A percentile compares a stretch with the other conserved stretches of the same genome.
Evolutionary conservation across 2,797 vertebrate genomes (phyloP).

Genomic region (Tragopan temminckii): DNA sequence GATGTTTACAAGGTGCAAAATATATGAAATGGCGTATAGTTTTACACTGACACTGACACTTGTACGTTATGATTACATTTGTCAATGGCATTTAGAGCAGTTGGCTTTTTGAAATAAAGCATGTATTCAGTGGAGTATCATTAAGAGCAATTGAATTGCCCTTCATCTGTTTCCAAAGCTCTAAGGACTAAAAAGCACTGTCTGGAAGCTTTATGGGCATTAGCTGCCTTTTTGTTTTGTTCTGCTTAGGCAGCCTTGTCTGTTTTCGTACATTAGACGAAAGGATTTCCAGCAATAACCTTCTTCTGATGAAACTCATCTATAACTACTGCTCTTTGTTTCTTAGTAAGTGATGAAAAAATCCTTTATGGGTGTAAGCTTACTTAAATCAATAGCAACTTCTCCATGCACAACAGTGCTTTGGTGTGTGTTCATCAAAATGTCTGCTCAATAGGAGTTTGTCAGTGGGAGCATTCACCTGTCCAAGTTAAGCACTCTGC

Average conservation of each 20-base stretch:
- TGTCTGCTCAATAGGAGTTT: neutral
- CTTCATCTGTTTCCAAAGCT: conserved; percentile 47
- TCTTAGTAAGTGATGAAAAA: conserved; percentile 8
- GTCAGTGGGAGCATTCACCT: neutral
- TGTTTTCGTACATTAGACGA: conserved; percentile 2
- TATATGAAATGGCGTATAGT: neutral
- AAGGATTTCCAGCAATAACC: conserved; percentile 36
- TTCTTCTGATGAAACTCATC: conserved; percentile 3
- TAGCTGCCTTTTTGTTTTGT: conserved; percentile 21
- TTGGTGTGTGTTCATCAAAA: neutral
- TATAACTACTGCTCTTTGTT: neutral
- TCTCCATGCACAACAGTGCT: neutral
- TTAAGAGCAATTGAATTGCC: conserved; percentile 54
- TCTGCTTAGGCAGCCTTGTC: neutral
- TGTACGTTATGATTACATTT: neutral
- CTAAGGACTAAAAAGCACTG: conserved; percentile 12
- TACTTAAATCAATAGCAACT: neutral
- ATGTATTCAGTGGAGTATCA: conserved; percentile 8
- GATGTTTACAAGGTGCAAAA: neutral
- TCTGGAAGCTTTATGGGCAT: conserved; percentile 47
- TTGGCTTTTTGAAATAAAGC: conserved; percentile 39
- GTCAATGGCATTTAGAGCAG: conserved; percentile 13
- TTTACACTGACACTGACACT: neutral
- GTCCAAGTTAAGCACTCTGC: neutral
- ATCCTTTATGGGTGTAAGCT: neutral